Conservation (phyloP, 2,888 invertebrate genomes). For the Drosophila siamana region DNA sequence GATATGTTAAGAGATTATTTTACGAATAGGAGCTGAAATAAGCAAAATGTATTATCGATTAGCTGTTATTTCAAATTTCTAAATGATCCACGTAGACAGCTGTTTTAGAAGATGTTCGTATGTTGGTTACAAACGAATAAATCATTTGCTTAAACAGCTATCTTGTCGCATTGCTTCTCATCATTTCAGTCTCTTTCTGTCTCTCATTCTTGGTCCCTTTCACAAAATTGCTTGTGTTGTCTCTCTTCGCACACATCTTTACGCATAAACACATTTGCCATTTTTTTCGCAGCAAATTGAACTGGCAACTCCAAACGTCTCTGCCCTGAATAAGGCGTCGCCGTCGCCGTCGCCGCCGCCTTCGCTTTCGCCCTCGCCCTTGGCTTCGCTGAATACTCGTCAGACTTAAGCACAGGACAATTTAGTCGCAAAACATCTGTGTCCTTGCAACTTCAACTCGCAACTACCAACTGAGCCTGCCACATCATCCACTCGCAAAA, state of each 20-base stretch:
- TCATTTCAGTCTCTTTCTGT: neutral
- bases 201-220: neutral
- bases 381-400: neutral
- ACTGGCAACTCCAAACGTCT: conserved; percentile 28
- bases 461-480: conserved; percentile 56
- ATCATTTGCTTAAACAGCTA: neutral
- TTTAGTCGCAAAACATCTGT: conserved; percentile 69
- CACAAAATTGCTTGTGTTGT: neutral
- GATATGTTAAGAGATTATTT: neutral
- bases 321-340: neutral
- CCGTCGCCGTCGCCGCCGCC: no score
- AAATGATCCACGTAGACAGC: no score
- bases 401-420: conserved; percentile 58
- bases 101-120: neutral
- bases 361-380: no score
- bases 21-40: no score
- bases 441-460: conserved; percentile 34
- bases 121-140: neutral
- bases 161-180: neutral
- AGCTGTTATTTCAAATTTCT: neutral
- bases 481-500: conserved; percentile 59
- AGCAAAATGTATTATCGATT: neutral
- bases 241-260: conserved; percentile 63
- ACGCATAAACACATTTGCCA: conserved; percentile 76
- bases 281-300: conserved; percentile 75